phyloP scores from a whole-genome alignment of 2,888 invertebrate genomes.

The Caenorhabditis uteleia region DNA sequence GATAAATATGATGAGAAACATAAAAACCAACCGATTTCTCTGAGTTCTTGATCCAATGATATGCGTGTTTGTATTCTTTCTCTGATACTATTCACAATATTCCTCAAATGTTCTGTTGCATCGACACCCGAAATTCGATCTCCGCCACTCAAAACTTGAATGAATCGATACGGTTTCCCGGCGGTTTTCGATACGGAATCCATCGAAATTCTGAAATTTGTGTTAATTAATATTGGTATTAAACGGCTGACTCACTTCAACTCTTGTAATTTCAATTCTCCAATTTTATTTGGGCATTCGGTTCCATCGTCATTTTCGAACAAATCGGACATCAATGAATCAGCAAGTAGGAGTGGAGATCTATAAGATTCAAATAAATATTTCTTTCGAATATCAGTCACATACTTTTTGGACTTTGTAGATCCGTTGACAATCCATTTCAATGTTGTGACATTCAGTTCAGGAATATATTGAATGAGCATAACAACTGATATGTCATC shows the following conservation, averaged over 20 bases:
- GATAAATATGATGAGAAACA: not conserved
- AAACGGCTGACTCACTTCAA: constrained; percentile 25
- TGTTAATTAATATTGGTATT: not conserved
- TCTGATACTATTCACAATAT: constrained; percentile 25
- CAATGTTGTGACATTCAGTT: constrained; percentile 29
- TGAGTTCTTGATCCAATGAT: constrained; percentile 8
- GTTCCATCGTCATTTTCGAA: constrained; percentile 38
- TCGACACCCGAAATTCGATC: constrained; percentile 10
- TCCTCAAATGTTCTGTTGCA: constrained; percentile 35
- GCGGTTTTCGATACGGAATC: constrained; percentile 20
- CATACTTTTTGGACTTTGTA: constrained; percentile 1
- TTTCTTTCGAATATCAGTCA: too few relatives aligned
- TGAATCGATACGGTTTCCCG: constrained; percentile 42
- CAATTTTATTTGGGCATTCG: constrained; percentile 36
- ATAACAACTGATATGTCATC: constrained; percentile 24
- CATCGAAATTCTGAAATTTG: constrained; percentile 36
- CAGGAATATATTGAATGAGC: constrained; percentile 29
- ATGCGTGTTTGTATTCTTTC: constrained; percentile 25
- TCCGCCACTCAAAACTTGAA: constrained; percentile 38
- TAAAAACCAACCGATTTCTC: not conserved
- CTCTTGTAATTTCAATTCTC: constrained; percentile 38
- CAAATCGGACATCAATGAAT: constrained; percentile 41
- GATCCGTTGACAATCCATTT: constrained; percentile 24
- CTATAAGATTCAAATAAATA: too few relatives aligned
- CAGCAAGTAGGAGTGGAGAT: constrained; percentile 10